Base-by-base conservation (phyloP, 2,888 invertebrate species). In the Oxycera nigricornis region DNA sequence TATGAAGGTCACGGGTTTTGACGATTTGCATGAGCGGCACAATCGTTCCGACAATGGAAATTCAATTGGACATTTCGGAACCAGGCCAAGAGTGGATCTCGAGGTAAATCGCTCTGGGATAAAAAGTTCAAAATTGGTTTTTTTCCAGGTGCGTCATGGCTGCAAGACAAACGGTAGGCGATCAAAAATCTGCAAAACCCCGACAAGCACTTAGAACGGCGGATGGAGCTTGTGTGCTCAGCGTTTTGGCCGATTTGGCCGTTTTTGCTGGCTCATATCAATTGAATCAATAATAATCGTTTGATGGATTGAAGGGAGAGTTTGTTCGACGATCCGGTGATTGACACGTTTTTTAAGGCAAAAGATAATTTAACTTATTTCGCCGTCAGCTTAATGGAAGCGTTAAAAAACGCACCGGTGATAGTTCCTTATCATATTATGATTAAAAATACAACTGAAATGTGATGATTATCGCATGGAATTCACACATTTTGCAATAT, bases 61-160 rank as follows among this genome's bases (percentile, higher is more conserved):
- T 70, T 70, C 3, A 35, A 31, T 70, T 55, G 55, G 70, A 55
- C 70, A 70, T 70, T 70, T 70, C 70, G 55, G 55, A 70, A 70
- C 70, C 70, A 70, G 70, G 70, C 55, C 70, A 20, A 70, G 70
- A 31, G 52, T 55, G 55, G 14, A 50, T 50, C 30, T 68, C n/a
- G 17, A 68, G 50, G 50, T 68, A 28, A 61, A 68, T 46, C 30
- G 46, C 31, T 68, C 30, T 68, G 28, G 22, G 52, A 68, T 28
- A 50, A 26, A 50, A 68, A 52, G 11, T 50, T 46, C n/a, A 30
- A 68, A 68, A 30, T 68, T 50, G 30, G 30, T 50, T 68, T 68
- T 65, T 65, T 50, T 35, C 57, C 11, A 14, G 41, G 68, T 68
- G 24, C 50, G 39, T 46, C 14, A 7, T 31, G 26, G 20, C 35